Evolutionary conservation across 2,113 vertebrate species (phyloP).

Genomic region (Loxodonta africana): DNA sequence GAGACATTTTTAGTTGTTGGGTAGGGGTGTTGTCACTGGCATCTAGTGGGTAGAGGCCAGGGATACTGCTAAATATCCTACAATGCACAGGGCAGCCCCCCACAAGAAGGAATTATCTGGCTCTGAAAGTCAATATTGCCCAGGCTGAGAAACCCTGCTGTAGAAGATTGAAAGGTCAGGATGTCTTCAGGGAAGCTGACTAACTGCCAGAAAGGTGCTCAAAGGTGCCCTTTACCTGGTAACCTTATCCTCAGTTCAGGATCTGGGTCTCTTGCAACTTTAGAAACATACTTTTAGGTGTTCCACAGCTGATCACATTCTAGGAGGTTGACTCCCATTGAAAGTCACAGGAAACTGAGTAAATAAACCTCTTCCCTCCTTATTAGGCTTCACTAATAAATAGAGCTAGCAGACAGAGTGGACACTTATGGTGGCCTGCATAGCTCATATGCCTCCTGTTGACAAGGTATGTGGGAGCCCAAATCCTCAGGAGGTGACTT

Average conservation of each 20-base stretch:
- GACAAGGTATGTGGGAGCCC: not conserved
- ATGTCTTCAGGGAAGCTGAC: not conserved
- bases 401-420: not conserved
- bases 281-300: not conserved
- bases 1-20: not conserved
- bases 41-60: not conserved
- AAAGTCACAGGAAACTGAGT: not conserved
- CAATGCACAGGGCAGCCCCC: accelerated
- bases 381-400: not conserved
- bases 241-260: not conserved
- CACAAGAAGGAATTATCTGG: not conserved
- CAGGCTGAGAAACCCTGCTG: not conserved
- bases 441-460: not conserved
- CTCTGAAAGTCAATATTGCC: accelerated
- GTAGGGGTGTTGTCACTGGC: not conserved
- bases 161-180: not conserved
- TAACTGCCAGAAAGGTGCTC: not conserved
- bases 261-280: not conserved
- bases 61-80: not conserved
- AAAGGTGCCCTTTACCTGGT: not conserved
- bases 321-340: not conserved
- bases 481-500: not conserved
- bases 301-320: not conserved
- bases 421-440: accelerated
- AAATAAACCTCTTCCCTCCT: not conserved